A percentile compares a stretch with the other conserved stretches of the same genome.
Conservation (phyloP, 2,888 invertebrate genomes). For the Arge pagana region DNA sequence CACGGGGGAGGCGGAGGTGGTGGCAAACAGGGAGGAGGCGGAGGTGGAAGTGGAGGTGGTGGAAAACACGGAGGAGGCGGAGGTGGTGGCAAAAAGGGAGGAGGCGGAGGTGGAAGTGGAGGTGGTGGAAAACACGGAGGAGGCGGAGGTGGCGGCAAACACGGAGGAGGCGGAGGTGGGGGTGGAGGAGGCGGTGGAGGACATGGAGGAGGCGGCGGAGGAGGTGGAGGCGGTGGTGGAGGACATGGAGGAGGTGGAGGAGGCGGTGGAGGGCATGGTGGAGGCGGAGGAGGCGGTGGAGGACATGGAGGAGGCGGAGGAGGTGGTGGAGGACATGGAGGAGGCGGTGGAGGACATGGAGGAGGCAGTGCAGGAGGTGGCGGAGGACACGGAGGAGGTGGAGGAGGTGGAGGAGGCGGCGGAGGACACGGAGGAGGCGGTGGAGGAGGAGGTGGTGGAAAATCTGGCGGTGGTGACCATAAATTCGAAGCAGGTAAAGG, state of each 20-base stretch:
- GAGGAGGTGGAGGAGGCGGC: neutral
- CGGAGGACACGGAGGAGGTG: neutral
- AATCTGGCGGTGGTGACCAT: slow-evolving; percentile 23
- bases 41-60: neutral
- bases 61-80: slow-evolving; percentile 30
- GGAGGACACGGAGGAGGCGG: slow-evolving; percentile 5
- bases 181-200: neutral
- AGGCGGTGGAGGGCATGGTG: slow-evolving; percentile 9
- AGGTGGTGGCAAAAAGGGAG: neutral
- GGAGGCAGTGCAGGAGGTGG: neutral
- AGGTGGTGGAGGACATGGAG: neutral
- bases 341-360: slow-evolving; percentile 14
- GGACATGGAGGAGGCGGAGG: slow-evolving; percentile 9
- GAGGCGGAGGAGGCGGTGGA: slow-evolving; percentile 9
- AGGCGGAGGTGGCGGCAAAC: neutral
- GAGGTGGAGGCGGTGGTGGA: neutral
- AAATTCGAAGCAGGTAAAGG: slow-evolving; percentile 47
- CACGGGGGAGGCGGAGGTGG: slow-evolving; percentile 29
- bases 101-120: neutral
- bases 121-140: neutral
- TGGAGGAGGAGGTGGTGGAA: slow-evolving; percentile 19
- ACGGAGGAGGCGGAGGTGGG: slow-evolving; percentile 1
- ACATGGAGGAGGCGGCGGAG: neutral
- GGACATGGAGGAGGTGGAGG: slow-evolving; percentile 1
- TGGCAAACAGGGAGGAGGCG: slow-evolving; percentile 5